These are phyloP conservation scores for Catharus fuscescens DNA, from an alignment of 2,113 vertebrate species.

Conservation along the genomic window DNA sequence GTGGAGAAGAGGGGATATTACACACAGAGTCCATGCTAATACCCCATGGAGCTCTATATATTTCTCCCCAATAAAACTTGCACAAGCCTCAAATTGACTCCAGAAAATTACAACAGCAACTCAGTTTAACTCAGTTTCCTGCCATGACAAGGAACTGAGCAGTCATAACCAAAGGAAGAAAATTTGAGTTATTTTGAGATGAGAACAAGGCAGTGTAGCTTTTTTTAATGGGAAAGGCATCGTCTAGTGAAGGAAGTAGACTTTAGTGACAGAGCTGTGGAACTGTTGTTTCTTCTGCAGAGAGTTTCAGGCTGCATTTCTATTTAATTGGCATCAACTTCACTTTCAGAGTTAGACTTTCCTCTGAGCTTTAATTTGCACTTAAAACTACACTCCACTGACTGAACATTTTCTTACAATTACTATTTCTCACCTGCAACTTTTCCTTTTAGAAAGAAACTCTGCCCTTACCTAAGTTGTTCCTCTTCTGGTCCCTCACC, in stretches of 20 bases:
- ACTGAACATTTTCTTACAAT: not conserved
- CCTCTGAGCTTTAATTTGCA: conserved; percentile 27
- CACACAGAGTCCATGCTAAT: not conserved
- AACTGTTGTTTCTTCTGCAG: not conserved
- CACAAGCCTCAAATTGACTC: not conserved
- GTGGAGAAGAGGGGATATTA: not conserved
- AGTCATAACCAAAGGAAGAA: conserved; percentile 46
- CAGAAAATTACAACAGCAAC: not conserved
- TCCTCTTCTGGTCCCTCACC: not conserved
- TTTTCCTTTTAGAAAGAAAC: not conserved
- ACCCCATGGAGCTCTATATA: not conserved
- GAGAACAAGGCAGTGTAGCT: not conserved
- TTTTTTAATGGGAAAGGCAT: conserved; percentile 38
- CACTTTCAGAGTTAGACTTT: not conserved
- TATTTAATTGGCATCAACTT: conserved; percentile 33
- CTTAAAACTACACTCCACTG: not conserved
- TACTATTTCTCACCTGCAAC: not conserved
- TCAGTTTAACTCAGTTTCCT: not conserved
- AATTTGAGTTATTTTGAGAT: conserved; percentile 50
- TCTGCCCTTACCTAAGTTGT: not conserved
- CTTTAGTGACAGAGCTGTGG: not conserved
- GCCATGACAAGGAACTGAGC: not conserved
- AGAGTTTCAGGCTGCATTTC: conserved; percentile 21
- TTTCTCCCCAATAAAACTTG: not conserved
- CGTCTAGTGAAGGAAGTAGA: conserved; percentile 43